Evolutionary conservation across 2,797 vertebrate genomes (phyloP).

Genomic region (Botia almorhae): DNA sequence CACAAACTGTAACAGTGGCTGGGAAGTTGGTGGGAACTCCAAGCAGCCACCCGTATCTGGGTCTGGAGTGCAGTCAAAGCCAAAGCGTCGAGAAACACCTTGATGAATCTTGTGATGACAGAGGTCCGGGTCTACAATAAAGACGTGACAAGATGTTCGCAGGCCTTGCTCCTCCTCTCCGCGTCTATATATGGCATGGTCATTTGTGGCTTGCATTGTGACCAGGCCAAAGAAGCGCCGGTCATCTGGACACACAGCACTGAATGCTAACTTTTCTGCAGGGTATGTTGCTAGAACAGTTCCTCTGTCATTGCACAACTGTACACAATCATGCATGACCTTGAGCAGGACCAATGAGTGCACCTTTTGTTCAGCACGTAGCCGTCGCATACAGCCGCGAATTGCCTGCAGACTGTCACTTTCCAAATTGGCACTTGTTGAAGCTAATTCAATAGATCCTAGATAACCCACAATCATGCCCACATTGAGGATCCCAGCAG

Average conservation of each 20-base stretch:
- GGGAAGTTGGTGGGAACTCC: constrained; percentile 93
- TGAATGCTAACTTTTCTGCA: constrained; percentile 96
- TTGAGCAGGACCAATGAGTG: constrained; percentile 94
- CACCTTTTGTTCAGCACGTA: constrained; percentile 94
- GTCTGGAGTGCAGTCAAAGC: constrained; percentile 93
- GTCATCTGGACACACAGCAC: constrained; percentile 94
- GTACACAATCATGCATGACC: constrained; percentile 95
- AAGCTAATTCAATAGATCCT: constrained; percentile 97
- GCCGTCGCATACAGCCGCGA: constrained; percentile 95
- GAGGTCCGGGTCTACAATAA: constrained; percentile 95
- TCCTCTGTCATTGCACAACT: constrained; percentile 87
- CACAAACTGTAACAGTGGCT: constrained; percentile 94
- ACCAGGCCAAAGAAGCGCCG: constrained; percentile 94
- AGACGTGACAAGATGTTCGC: constrained; percentile 97
- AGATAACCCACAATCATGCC: constrained; percentile 97
- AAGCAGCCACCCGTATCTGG: constrained; percentile 93
- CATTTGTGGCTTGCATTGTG: constrained; percentile 91
- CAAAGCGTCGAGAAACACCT: constrained; percentile 88
- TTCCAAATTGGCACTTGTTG: constrained; percentile 87
- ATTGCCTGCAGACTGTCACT: constrained; percentile 95
- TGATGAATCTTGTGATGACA: constrained; percentile 93
- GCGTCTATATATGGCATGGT: constrained; percentile 68
- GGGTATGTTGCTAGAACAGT: constrained; percentile 90
- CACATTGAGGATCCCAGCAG: constrained; percentile 91
- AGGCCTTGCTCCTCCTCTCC: constrained; percentile 84